These are phyloP conservation scores for Mirounga angustirostris DNA, from an alignment of 2,113 vertebrate genomes.

Conservation along the genomic window DNA sequence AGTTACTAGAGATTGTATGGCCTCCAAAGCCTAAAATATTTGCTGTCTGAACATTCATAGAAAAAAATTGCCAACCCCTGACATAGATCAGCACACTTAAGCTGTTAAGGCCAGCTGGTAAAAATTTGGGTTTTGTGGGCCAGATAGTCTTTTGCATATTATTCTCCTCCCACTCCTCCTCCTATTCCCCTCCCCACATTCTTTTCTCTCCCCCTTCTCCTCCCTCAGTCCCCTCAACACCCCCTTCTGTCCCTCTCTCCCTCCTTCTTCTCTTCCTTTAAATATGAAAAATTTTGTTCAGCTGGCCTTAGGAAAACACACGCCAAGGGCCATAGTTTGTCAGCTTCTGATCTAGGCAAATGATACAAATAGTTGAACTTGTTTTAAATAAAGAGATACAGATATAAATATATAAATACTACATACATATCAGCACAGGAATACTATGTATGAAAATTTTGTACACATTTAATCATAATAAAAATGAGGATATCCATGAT, in stretches of 20 bases:
- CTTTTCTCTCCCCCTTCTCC: background rate
- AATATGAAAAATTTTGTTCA: background rate
- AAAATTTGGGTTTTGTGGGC: background rate
- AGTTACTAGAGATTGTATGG: background rate
- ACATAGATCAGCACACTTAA: background rate
- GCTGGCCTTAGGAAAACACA: background rate
- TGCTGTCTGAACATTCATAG: background rate
- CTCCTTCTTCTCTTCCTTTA: background rate
- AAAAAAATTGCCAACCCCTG: background rate
- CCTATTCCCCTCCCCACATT: background rate
- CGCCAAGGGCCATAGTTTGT: background rate
- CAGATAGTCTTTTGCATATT: background rate
- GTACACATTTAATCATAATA: background rate
- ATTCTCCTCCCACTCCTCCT: background rate
- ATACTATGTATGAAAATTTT: background rate
- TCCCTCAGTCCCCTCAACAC: background rate
- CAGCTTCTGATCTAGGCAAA: background rate
- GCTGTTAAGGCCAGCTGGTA: background rate
- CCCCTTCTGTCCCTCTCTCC: background rate
- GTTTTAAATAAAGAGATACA: background rate
- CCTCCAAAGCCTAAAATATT: background rate
- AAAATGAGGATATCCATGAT: constrained; percentile 17
- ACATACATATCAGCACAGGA: background rate
- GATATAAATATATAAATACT: background rate
- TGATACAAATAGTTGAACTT: background rate